Percentiles rank a stretch among this genome's conserved stretches.
Conservation (phyloP, 1,140 invertebrate species). For the Dreissena rostriformis region DNA sequence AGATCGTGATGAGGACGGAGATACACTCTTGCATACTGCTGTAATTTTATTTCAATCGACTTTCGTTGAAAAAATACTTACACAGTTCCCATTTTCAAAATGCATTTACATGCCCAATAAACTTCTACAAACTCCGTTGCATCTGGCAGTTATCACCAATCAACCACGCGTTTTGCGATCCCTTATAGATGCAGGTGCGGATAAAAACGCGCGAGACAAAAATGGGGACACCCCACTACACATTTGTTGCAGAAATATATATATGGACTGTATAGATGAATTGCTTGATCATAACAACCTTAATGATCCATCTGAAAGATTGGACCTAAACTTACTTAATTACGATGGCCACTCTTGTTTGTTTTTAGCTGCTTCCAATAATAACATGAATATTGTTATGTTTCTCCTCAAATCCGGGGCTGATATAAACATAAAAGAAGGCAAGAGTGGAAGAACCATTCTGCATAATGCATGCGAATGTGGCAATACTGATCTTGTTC, state of each 20-base stretch:
- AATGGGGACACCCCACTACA: constrained; percentile 71
- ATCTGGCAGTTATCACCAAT: constrained; percentile 87
- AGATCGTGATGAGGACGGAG: constrained; percentile 33
- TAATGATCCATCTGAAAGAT: constrained; percentile 62
- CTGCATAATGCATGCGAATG: constrained; percentile 17
- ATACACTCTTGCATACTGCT: constrained; percentile 65
- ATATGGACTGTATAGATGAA: constrained; percentile 85
- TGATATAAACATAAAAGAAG: constrained; percentile 86
- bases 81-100: constrained; percentile 27
- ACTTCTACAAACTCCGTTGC: constrained; percentile 84
- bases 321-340: constrained; percentile 87
- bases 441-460: constrained; percentile 31
- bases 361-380: constrained; percentile 61
- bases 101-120: constrained; percentile 61
- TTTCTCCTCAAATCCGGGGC: constrained; percentile 57
- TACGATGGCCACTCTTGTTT: constrained; percentile 89
- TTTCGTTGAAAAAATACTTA: constrained; percentile 58
- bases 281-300: constrained; percentile 84
- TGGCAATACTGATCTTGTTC: constrained; percentile 11
- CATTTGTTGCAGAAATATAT: constrained; percentile 83
- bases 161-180: constrained; percentile 85
- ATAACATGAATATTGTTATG: constrained; percentile 53
- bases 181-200: constrained; percentile 87
- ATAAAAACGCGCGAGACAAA: constrained; percentile 66
- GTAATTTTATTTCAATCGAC: constrained; percentile 59